Percentiles rank a stretch among this genome's conserved stretches.
phyloP scores from a whole-genome alignment of 2,797 vertebrate species.

The Smutsia gigantea region DNA sequence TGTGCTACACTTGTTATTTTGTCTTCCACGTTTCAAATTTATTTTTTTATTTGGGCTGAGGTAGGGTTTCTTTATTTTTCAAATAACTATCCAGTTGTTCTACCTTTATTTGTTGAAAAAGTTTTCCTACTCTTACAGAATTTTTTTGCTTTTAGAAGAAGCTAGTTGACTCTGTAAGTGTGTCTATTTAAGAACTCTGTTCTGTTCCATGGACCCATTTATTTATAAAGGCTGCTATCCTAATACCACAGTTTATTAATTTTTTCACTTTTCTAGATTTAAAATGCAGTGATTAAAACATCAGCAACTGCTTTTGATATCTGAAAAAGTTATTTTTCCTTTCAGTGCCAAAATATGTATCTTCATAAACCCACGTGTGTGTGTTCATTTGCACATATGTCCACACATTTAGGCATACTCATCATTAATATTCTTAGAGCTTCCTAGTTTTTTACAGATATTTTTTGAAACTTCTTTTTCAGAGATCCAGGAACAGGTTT shows the following conservation, averaged over 20 bases:
- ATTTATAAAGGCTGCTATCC: neutral
- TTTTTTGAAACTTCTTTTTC: slow-evolving; percentile 21
- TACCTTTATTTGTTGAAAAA: neutral
- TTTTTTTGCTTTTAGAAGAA: neutral
- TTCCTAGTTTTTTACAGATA: neutral
- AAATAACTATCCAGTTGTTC: neutral
- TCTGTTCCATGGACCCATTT: neutral
- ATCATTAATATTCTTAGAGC: neutral
- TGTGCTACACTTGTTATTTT: neutral
- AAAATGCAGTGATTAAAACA: neutral
- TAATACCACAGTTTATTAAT: neutral
- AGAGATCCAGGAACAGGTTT: neutral
- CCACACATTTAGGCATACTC: neutral
- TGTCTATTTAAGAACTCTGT: neutral
- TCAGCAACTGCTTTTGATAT: neutral
- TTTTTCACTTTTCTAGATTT: neutral
- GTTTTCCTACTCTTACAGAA: neutral
- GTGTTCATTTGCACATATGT: too few species aligned
- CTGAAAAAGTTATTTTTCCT: neutral
- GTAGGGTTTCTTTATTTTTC: neutral
- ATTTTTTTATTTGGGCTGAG: neutral
- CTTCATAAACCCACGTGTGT: neutral
- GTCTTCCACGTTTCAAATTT: neutral
- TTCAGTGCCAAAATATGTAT: neutral
- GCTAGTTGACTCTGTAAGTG: accelerated